Evolutionary conservation across 2,113 vertebrate species (phyloP), one percentile per base, ranked within the genome.

Genomic region (Microcebus murinus): DNA sequence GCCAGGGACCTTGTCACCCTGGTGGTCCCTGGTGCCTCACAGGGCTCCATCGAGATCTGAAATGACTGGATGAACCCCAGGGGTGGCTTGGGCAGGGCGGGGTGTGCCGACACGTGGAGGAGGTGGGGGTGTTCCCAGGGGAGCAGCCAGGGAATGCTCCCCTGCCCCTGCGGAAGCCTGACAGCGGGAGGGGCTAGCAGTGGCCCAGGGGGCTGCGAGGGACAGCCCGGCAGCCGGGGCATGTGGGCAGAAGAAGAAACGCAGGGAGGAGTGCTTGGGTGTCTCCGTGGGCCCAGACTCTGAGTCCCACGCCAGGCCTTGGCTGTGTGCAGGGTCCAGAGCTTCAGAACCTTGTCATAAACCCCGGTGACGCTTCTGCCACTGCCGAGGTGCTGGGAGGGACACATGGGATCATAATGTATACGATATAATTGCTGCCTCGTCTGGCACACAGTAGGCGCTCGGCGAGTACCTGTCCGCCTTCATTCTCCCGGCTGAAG

Each of bases 1-100:
- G 8, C 25, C 50, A 8, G 80, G 13, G 20, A 65, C 48, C 12
- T 17, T 25, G 39, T 34, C 74, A 39, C 13, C 42, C 8, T 45
- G 57, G 57, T 31, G 36, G 2, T 25, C 8, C 17, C 36, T 29
- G 21, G 29, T 52, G 2, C 31, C 10, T n/a, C 55, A 27, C 25
- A 25, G 52, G 45, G n/a, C 52, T 39, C 25, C 13, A 1, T 2
- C 1, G 12, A 14, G 15, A 81, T 15, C 15, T 3, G 1, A 23
- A 59, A 59, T 39, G 55, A 8, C 79, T 27, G 52, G 55, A 39
- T 59, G 23, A 18, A 10, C 27, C n/a, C 34, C 13, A 27, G 3
- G 34, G 34, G 25, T 1, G 12, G 50, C 25, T 45, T 8, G 9
- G 42, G 82, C 31, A n/a, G 45, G 82, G 29, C 17, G 42, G 6